Evolutionary conservation across 2,797 vertebrate genomes (phyloP).

Genomic region (Gymnothorax javanicus): DNA sequence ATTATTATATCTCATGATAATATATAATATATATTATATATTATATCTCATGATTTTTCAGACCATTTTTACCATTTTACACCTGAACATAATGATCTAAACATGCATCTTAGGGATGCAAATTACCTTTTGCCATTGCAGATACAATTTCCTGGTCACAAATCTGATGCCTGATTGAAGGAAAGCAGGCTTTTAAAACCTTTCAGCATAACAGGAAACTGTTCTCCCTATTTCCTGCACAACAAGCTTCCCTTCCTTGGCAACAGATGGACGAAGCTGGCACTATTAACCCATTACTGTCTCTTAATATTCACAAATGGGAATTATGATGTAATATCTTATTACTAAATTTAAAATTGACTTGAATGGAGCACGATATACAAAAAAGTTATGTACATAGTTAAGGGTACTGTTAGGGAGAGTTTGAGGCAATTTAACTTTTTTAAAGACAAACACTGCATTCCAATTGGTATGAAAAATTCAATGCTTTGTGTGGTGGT

Average conservation of each 20-base stretch:
- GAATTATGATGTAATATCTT: slow-evolving; percentile 30
- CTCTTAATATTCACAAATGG: slow-evolving; percentile 44
- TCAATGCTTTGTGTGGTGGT: neutral
- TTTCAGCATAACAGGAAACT: slow-evolving; percentile 99
- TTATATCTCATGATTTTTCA: neutral
- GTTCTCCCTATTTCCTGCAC: slow-evolving; percentile 96
- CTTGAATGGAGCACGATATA: neutral
- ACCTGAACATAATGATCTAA: neutral
- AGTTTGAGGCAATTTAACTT: neutral
- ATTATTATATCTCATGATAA: neutral
- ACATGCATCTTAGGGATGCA: slow-evolving; percentile 59
- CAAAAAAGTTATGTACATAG: neutral
- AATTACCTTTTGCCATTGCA: slow-evolving; percentile 65
- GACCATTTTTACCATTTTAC: neutral
- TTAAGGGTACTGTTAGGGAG: neutral
- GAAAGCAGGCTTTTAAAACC: slow-evolving; percentile 85
- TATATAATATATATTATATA: too few species aligned
- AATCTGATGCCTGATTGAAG: slow-evolving; percentile 87
- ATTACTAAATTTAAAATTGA: slow-evolving; percentile 5
- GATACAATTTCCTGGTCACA: slow-evolving; percentile 80
- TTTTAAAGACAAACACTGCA: neutral
- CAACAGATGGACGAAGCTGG: slow-evolving; percentile 86
- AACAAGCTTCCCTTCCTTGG: slow-evolving; percentile 91
- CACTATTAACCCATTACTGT: slow-evolving; percentile 78
- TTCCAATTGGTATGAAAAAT: neutral